A percentile compares a stretch with the other conserved stretches of the same genome.
These are phyloP conservation scores for Drosophila mulleri DNA, from an alignment of 2,888 invertebrate species.

Conservation along the genomic window DNA sequence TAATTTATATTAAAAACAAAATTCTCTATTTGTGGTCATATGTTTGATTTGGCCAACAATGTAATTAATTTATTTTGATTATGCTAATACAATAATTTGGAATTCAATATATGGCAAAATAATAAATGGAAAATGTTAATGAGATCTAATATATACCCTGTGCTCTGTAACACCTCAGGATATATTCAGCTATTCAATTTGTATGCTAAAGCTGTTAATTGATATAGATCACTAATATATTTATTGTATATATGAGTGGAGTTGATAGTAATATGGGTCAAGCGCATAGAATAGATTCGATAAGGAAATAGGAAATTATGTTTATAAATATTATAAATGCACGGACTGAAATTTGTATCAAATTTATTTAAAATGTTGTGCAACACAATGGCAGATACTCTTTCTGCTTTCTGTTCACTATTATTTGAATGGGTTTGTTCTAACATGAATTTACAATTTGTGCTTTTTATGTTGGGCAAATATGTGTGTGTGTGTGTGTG, in stretches of 20 bases:
- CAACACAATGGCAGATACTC: background rate
- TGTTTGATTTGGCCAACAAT: conserved; percentile 13
- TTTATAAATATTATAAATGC: background rate
- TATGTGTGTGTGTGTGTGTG: background rate
- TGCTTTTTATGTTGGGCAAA: background rate
- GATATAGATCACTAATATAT: too few species aligned
- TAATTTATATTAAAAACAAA: background rate
- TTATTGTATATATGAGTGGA: background rate
- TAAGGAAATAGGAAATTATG: background rate
- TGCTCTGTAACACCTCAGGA: background rate
- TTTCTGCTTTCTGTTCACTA: background rate
- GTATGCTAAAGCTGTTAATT: background rate
- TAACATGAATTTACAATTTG: conserved; percentile 33
- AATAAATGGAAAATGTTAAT: conserved; percentile 28
- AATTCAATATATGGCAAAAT: conserved; percentile 27
- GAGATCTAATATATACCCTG: conserved; percentile 1
- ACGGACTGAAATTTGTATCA: background rate
- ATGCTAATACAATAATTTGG: conserved; percentile 28
- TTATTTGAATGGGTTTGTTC: conserved; percentile 28
- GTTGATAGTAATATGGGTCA: background rate
- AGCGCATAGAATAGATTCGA: too few species aligned
- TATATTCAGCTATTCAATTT: background rate
- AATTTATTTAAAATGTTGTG: background rate
- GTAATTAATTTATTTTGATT: conserved; percentile 17
- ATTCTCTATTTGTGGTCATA: background rate